phyloP scores from a whole-genome alignment of 2,797 vertebrate species.

The Platalea minor region DNA sequence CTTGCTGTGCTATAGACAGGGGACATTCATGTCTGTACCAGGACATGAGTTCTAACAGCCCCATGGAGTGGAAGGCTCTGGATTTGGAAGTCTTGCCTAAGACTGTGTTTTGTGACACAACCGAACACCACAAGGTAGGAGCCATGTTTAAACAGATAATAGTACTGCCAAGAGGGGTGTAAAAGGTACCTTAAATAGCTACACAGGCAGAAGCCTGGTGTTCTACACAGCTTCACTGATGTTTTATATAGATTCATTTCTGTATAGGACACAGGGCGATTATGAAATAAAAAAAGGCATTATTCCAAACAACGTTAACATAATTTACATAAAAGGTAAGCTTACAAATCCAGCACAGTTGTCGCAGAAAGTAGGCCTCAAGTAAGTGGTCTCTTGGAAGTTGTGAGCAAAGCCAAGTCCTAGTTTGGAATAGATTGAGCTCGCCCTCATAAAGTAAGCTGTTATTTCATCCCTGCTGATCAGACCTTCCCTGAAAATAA shows the following conservation, averaged over 20 bases:
- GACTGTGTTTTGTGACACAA: not conserved
- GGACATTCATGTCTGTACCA: not conserved
- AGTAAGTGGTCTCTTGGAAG: slow-evolving; percentile 95
- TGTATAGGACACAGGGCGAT: not conserved
- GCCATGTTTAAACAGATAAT: not conserved
- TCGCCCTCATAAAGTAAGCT: slow-evolving; percentile 94
- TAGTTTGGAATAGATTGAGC: slow-evolving; percentile 94
- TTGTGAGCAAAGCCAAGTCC: slow-evolving; percentile 94
- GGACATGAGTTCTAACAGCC: not conserved
- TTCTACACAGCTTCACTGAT: not conserved
- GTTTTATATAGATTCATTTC: not conserved
- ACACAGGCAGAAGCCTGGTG: not conserved
- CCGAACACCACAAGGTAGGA: not conserved
- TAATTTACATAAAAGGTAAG: slow-evolving; percentile 29
- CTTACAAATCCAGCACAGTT: slow-evolving; percentile 98
- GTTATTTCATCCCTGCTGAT: slow-evolving; percentile 94
- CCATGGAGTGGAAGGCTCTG: not conserved
- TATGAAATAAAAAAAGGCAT: not conserved
- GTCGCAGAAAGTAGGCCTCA: slow-evolving; percentile 96
- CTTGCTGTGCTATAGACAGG: not conserved
- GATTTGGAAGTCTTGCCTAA: not conserved
- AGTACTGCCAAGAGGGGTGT: not conserved
- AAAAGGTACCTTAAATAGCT: not conserved
- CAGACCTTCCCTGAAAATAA: slow-evolving; percentile 84
- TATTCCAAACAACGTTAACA: not conserved